Conservation (phyloP, 2,113 vertebrate genomes). For the rabbit (Oryctolagus cuniculus) region mOryCun1.1 NC_091442.1:20715001-20715500, state of each 20-base stretch:
- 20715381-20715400: neutral
- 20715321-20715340: no score
- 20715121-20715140: neutral
- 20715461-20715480: neutral
- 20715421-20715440: neutral
- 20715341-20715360: neutral
- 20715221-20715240: no score
- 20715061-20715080: neutral
- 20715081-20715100: neutral
- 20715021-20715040: neutral
- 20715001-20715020: neutral
- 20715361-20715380: neutral
- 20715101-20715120: neutral
- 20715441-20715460: neutral
- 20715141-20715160: no score
- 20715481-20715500: neutral
- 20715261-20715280: no score
- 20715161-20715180: no score
- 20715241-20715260: no score
- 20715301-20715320: no score
- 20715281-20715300: no score
- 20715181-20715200: no score
- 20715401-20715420: neutral
- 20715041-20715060: accelerated
- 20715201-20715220: no score